Evolutionary conservation across 2,797 vertebrate genomes (phyloP).

Genomic region (Oceanodroma leucorhoa): DNA sequence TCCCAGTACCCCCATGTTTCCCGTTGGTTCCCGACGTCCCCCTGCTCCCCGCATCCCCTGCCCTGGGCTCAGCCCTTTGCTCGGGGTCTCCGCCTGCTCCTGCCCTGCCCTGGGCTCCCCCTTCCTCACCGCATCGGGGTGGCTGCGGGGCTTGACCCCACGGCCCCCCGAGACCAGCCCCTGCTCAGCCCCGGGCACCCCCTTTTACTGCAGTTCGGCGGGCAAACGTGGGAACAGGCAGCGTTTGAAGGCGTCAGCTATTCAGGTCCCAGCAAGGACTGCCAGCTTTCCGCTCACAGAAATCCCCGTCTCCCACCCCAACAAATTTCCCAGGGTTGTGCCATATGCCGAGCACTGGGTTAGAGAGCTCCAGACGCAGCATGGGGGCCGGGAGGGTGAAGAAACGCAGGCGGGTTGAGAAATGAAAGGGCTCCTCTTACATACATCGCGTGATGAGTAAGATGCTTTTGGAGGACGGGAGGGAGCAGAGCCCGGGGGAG

Average conservation of each 20-base stretch:
- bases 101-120: background rate
- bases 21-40: background rate
- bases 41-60: background rate
- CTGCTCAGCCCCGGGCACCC: background rate
- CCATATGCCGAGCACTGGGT: background rate
- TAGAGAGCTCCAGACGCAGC: background rate
- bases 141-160: background rate
- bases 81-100: background rate
- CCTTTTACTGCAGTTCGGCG: fast-evolving
- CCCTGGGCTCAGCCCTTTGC: background rate
- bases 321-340: background rate
- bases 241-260: background rate
- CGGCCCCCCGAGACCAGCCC: background rate
- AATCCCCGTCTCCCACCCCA: background rate
- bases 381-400: too few relatives aligned
- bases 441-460: background rate
- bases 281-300: background rate
- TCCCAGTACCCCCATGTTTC: fast-evolving
- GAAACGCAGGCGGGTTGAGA: background rate
- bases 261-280: background rate
- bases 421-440: background rate
- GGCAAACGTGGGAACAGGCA: background rate
- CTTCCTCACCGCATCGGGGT: background rate
- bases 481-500: background rate
- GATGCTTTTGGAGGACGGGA: background rate